Base-by-base conservation (phyloP, 1,140 invertebrate genomes). In the Hestina assimilis region DNA sequence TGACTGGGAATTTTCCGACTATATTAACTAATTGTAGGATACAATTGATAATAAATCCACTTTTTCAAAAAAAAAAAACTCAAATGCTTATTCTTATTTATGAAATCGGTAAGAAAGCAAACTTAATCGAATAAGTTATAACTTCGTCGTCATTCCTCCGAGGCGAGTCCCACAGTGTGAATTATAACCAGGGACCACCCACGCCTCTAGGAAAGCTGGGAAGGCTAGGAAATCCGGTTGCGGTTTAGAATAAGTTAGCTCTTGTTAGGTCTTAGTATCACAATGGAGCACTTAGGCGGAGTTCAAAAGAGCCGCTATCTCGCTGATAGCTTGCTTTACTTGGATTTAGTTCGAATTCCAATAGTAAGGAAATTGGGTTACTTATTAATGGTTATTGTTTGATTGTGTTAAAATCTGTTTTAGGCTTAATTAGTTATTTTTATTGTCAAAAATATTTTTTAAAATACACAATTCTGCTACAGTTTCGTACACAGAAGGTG, bases 201-300 rank as follows among this genome's bases (percentile, higher is more conserved):
- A 38, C 33, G 33, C 33, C 15, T 38, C n/a, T n/a, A n/a, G n/a
- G n/a, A n/a, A n/a, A n/a, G n/a, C n/a, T n/a, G n/a, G n/a, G n/a
- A n/a, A n/a, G 31, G 31, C 31, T 35, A 35, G 31, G 31, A 35
- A 35, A 35, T 35, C 31, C 31, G 31, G 31, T 14, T 35, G 31
- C 12, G 14, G 31, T 15, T 14, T 35, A 35, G 31, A 35, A 35
- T 35, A 35, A 35, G 31, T 35, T 35, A 35, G 31, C 12, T 35
- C 31, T 35, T 35, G 31, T 35, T 35, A 35, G 31, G 31, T 35
- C 31, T 35, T 35, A 35, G 31, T 35, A 35, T 35, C 31, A 35
- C 31, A 35, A 35, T 35, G 31, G 31, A 35, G 31, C 31, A 35
- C 31, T 35, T 35, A 35, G 31, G 31, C 31, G 31, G 15, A 35